Base-by-base conservation (phyloP, 2,888 invertebrate genomes). In the Sphinx pinastri region DNA sequence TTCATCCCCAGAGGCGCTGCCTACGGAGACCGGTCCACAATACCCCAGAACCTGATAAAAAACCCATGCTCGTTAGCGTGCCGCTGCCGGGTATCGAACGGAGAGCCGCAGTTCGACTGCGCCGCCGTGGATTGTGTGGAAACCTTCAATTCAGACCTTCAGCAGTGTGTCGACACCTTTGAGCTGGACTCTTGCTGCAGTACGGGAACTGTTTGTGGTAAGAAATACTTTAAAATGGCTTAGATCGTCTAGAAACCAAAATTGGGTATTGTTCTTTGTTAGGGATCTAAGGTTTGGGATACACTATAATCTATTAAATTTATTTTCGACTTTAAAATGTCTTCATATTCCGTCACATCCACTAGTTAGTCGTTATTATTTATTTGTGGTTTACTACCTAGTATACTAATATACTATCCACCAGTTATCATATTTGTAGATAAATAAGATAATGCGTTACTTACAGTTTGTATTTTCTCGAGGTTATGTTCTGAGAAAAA, bases 91-190 rank as follows among this genome's bases (percentile, higher is more conserved):
- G 78, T 88, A 6, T 73, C 76, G 11, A 71, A 75, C 47, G 81
- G 80, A 0, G 83, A 79, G 67, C 88, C 92, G 0, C 77, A 75
- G 68, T 91, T 93, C 82, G 86, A 87, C 71, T 94, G 93, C 80
- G 93, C 93, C 0, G 88, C 88, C 0, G 90, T 93, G 0, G 93
- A 94, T 83, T 94, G 93, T 75, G 88, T 91, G 16, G 88, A 92
- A 73, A 81, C 76, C 31, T 90, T 89, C 82, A 85, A 90, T 73
- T 75, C 76, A 0, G 92, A 93, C 69, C 74, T 83, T 58, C 76
- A 83, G 71, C 78, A 86, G 78, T 94, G 93, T 77, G 83, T 93
- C 55, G 76, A 76, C 52, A 92, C 89, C 0, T 91, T 81, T 60
- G 88, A 91, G 54, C 71, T 91, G 68, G 90, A 90, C 74, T 85